These are phyloP conservation scores for Brevimyrus niger DNA, from an alignment of 2,113 vertebrate species.

Conservation along the genomic window DNA sequence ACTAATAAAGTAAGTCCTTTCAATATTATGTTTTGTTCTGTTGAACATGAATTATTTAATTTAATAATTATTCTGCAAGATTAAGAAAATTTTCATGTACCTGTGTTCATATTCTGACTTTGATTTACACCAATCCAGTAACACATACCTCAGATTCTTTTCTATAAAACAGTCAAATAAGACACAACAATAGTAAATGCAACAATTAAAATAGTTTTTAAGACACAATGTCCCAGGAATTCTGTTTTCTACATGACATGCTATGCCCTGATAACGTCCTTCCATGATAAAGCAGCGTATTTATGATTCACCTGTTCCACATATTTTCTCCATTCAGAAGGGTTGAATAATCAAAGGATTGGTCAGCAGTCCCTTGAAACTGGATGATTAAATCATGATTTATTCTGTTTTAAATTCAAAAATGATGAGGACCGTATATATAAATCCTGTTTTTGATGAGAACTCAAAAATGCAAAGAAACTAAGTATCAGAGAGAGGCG, in stretches of 20 bases:
- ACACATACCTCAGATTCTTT: neutral
- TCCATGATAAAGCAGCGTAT: neutral
- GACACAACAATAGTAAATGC: neutral
- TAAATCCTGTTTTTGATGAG: neutral
- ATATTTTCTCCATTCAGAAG: neutral
- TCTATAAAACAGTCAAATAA: neutral
- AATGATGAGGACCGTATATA: neutral
- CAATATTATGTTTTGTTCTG: neutral
- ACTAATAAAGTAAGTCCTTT: slow-evolving; percentile 28
- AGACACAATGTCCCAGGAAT: neutral
- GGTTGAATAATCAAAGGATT: neutral
- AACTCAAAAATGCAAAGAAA: neutral
- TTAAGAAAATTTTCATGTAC: neutral
- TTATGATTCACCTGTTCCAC: neutral
- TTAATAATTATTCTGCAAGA: neutral
- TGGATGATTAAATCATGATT: neutral
- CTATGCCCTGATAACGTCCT: neutral
- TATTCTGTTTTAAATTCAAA: neutral
- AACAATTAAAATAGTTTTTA: neutral
- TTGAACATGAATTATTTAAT: neutral
- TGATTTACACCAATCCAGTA: neutral
- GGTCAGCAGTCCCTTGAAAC: no score
- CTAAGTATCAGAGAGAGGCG: neutral
- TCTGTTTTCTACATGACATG: neutral
- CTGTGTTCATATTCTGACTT: neutral